Evolutionary conservation across 2,888 invertebrate species (phyloP).

Genomic region (Netelia virgata): DNA sequence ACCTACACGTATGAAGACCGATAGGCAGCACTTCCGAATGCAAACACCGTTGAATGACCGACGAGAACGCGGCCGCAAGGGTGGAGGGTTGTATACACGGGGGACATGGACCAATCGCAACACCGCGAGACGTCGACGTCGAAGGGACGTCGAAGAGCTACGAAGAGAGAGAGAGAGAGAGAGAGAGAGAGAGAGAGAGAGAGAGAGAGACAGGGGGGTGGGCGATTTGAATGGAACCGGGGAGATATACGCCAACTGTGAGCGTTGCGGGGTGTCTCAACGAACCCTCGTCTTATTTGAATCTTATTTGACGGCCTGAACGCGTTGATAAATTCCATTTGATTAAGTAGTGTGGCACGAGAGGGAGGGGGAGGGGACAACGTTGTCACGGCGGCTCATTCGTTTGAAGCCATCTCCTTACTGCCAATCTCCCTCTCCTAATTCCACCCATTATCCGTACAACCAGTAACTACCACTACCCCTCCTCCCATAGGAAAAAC

Average conservation of each 20-base stretch:
- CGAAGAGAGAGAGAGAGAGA: background rate
- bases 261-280: conserved; percentile 39
- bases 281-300: conserved; percentile 76
- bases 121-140: conserved; percentile 13
- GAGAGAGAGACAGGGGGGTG: background rate
- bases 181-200: background rate
- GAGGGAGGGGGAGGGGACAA: conserved; percentile 70
- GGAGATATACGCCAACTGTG: conserved; percentile 15
- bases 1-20: background rate
- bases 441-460: background rate
- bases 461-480: background rate
- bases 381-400: conserved; percentile 75
- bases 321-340: conserved; percentile 80
- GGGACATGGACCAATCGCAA: conserved; percentile 16
- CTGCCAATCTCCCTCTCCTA: conserved; percentile 12
- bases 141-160: conserved; percentile 5
- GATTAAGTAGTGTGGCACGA: conserved; percentile 75
- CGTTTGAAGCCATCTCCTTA: conserved; percentile 68
- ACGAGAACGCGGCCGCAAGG: conserved; percentile 2
- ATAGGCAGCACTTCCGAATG: conserved; percentile 40
- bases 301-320: conserved; percentile 78
- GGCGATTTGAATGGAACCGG: background rate
- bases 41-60: conserved; percentile 60
- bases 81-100: background rate
- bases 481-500: background rate